Percentiles rank a stretch among this genome's conserved stretches.
phyloP scores from a whole-genome alignment of 2,113 vertebrate genomes.

The Mola mola region DNA sequence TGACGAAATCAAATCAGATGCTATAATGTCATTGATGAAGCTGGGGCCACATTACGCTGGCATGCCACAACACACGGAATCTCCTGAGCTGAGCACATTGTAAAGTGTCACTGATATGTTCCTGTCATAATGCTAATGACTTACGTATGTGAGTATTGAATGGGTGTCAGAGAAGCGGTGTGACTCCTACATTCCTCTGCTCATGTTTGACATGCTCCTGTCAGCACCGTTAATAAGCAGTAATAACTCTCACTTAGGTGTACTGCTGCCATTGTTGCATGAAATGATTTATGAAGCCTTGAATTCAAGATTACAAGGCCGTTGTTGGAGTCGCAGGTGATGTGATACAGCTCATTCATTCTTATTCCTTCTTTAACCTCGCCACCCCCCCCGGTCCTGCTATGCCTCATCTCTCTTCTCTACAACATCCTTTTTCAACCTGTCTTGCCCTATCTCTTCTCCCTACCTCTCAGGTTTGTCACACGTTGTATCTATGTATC shows the following conservation, averaged over 20 bases:
- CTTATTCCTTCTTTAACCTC: constrained; percentile 39
- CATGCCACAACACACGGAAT: neutral
- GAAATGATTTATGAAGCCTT: constrained; percentile 59
- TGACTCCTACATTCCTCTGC: constrained; percentile 42
- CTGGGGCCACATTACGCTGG: neutral
- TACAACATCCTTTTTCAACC: constrained; percentile 21
- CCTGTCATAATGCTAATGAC: constrained; percentile 60
- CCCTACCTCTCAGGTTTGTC: constrained; percentile 27
- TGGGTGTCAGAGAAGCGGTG: constrained; percentile 41
- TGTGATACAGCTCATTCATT: constrained; percentile 41
- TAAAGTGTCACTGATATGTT: constrained; percentile 50
- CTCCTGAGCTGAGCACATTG: constrained; percentile 25
- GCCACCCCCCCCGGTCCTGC: neutral
- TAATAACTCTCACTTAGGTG: constrained; percentile 50
- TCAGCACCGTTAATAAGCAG: constrained; percentile 65
- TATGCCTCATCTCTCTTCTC: constrained; percentile 12
- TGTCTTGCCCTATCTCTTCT: constrained; percentile 23
- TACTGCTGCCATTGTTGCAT: constrained; percentile 42
- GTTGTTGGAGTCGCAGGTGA: constrained; percentile 38
- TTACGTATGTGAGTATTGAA: constrained; percentile 63
- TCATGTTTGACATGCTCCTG: constrained; percentile 64
- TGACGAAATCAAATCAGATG: neutral
- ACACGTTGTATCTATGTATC: constrained; percentile 30
- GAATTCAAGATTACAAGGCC: constrained; percentile 54
- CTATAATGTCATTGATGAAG: neutral